These are phyloP conservation scores for Chiloscyllium plagiosum DNA, from an alignment of 2,113 vertebrate genomes.

Conservation along the genomic window DNA sequence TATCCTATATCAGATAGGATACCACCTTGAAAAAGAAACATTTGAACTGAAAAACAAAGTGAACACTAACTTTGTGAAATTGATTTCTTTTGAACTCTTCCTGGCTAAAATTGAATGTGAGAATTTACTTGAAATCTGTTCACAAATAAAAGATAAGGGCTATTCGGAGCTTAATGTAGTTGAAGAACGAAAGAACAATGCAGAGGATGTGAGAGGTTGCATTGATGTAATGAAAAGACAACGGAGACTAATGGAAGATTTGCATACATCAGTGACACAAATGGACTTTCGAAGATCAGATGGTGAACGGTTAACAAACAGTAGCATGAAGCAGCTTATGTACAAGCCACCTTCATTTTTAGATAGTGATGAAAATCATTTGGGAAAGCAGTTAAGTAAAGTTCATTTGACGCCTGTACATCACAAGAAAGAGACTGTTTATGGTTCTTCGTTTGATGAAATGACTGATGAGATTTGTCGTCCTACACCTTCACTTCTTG, in stretches of 20 bases:
- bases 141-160: constrained; percentile 80
- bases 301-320: constrained; percentile 72
- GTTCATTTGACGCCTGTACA: constrained; percentile 80
- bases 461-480: constrained; percentile 85
- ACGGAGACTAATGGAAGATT: constrained; percentile 67
- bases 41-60: constrained; percentile 75
- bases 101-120: constrained; percentile 88
- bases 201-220: constrained; percentile 76
- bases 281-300: constrained; percentile 71
- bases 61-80: constrained; percentile 62
- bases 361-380: constrained; percentile 81
- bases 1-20: constrained; percentile 84
- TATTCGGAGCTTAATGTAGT: constrained; percentile 76
- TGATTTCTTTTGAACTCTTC: constrained; percentile 86
- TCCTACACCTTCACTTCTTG: constrained; percentile 73
- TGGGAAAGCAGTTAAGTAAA: constrained; percentile 74
- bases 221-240: constrained; percentile 76
- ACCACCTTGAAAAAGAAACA: constrained; percentile 75
- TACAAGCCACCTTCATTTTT: constrained; percentile 86
- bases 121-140: constrained; percentile 80
- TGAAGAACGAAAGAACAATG: constrained; percentile 68
- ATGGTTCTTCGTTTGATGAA: constrained; percentile 75
- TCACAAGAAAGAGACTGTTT: constrained; percentile 77
- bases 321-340: constrained; percentile 75
- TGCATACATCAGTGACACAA: constrained; percentile 72